A percentile compares a stretch with the other conserved stretches of the same genome.
Conservation (phyloP, 2,888 invertebrate species). For the Slavum lentiscoides region DNA sequence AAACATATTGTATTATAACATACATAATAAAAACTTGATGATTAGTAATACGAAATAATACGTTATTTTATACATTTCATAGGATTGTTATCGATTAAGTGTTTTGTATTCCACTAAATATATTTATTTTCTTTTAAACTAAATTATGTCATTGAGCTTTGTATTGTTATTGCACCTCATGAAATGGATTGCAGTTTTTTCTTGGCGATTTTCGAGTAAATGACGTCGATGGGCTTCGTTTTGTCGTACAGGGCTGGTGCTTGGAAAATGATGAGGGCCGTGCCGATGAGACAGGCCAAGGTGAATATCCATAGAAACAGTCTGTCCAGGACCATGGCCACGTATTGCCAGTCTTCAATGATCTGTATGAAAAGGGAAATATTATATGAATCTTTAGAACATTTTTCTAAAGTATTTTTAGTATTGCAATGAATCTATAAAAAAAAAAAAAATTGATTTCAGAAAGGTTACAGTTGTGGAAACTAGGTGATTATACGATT, state of each 20-base stretch:
- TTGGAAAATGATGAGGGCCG: conserved; percentile 82
- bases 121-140: conserved; percentile 5
- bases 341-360: conserved; percentile 98
- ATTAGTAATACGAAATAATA: conserved; percentile 25
- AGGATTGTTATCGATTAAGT: conserved; percentile 52
- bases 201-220: conserved; percentile 88
- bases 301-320: conserved; percentile 95
- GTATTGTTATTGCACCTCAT: conserved; percentile 39
- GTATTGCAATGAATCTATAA: not conserved
- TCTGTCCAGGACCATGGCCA: conserved; percentile 92
- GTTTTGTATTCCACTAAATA: conserved; percentile 47
- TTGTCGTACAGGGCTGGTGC: conserved; percentile 91
- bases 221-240: conserved; percentile 84
- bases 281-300: conserved; percentile 88
- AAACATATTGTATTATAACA: not conserved
- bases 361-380: conserved; percentile 65
- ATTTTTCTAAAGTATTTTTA: not conserved
- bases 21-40: conserved; percentile 37
- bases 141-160: conserved; percentile 50
- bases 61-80: conserved; percentile 33
- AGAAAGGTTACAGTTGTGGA: not conserved
- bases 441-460: not conserved
- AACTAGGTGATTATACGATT: too few species aligned
- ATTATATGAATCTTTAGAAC: not conserved
- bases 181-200: conserved; percentile 70